phyloP scores from a whole-genome alignment of 2,113 vertebrate genomes.

The Hemichromis elongatus region DNA sequence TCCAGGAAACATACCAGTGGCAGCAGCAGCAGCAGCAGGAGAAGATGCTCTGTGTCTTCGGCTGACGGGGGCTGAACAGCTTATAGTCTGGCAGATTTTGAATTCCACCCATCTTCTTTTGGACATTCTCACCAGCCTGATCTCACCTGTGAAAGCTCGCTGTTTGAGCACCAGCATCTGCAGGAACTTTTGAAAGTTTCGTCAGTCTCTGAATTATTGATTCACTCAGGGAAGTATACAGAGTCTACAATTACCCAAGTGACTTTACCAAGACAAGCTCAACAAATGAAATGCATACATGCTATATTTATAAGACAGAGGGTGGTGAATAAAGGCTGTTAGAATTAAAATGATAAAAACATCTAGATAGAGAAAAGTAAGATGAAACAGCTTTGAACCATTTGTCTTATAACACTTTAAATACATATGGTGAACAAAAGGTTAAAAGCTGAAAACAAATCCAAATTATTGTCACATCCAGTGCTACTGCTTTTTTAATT shows the following conservation, averaged over 20 bases:
- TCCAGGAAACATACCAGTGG: conserved; percentile 61
- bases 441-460: neutral
- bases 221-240: conserved; percentile 64
- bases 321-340: neutral
- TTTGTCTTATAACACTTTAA: neutral
- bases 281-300: neutral
- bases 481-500: neutral
- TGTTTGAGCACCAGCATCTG: neutral
- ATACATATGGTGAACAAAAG: neutral
- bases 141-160: conserved; percentile 4
- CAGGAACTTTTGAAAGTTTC: conserved; percentile 68
- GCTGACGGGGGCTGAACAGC: conserved; percentile 72
- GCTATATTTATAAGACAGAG: neutral
- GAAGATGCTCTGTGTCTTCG: conserved; percentile 66
- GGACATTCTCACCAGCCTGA: conserved; percentile 70
- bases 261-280: conserved; percentile 36
- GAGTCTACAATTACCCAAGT: conserved; percentile 78
- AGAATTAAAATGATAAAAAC: neutral
- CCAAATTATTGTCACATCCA: neutral
- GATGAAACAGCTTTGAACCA: neutral
- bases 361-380: neutral
- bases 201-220: conserved; percentile 83
- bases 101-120: conserved; percentile 81
- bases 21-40: conserved; percentile 30
- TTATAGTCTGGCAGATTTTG: conserved; percentile 84